These are phyloP conservation scores for Diabrotica undecimpunctata DNA, from an alignment of 1,140 invertebrate species.

Conservation along the genomic window DNA sequence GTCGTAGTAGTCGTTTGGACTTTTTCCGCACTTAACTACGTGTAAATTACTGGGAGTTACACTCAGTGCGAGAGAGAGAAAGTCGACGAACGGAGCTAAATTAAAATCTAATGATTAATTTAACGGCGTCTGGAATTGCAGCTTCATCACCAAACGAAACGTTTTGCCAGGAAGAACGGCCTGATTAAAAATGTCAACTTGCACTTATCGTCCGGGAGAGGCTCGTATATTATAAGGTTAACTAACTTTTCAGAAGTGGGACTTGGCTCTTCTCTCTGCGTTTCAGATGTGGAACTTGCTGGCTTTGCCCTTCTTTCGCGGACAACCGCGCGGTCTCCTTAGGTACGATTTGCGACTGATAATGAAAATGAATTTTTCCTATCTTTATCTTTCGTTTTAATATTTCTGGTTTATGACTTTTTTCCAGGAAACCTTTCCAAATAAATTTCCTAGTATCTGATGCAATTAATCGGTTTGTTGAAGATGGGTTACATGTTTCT, in stretches of 20 bases:
- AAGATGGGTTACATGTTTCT: too few relatives aligned
- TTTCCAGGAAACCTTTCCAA: too few relatives aligned
- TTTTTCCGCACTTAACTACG: constrained; percentile 35
- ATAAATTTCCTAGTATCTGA: too few relatives aligned
- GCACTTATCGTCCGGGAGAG: constrained; percentile 18
- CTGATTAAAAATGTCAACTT: constrained; percentile 22
- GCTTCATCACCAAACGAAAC: constrained; percentile 24
- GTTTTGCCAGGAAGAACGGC: constrained; percentile 19
- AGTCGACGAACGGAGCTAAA: constrained; percentile 22
- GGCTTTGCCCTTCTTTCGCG: too few relatives aligned
- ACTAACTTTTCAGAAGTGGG: constrained; percentile 19
- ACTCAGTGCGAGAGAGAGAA: constrained; percentile 5
- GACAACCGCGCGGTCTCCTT: too few relatives aligned
- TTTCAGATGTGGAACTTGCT: too few relatives aligned
- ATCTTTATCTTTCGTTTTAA: too few relatives aligned
- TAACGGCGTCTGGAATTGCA: constrained; percentile 30
- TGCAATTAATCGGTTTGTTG: too few relatives aligned
- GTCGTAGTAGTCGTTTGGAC: constrained; percentile 11
- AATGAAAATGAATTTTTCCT: too few relatives aligned
- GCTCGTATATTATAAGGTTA: constrained; percentile 22
- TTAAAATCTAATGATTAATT: constrained; percentile 41
- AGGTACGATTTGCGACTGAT: too few relatives aligned
- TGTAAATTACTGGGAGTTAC: constrained; percentile 34
- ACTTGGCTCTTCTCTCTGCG: constrained; percentile 2
- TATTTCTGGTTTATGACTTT: too few relatives aligned